Conservation (phyloP, 2,113 vertebrate genomes). For the Malurus cyaneus region DNA sequence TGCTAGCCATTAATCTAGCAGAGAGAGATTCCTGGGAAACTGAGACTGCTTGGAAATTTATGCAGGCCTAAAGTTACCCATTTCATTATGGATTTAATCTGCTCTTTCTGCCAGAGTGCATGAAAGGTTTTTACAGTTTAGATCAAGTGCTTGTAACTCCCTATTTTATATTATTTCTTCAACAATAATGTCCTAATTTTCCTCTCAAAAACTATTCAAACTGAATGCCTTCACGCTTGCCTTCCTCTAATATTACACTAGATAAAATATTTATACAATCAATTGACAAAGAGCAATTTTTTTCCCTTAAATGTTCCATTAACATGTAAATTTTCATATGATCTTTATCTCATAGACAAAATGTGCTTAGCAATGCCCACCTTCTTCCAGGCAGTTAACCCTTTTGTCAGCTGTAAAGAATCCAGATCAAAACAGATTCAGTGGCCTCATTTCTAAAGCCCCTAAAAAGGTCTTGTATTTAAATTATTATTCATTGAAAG, state of each 20-base stretch:
- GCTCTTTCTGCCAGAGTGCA: constrained; percentile 76
- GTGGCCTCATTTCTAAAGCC: constrained; percentile 18
- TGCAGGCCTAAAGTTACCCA: constrained; percentile 92
- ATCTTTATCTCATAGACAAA: constrained; percentile 73
- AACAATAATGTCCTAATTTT: constrained; percentile 76
- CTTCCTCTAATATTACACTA: constrained; percentile 73
- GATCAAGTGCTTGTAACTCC: constrained; percentile 80
- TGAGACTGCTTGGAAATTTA: constrained; percentile 85
- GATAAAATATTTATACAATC: constrained; percentile 87
- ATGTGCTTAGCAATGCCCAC: constrained; percentile 33
- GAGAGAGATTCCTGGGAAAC: constrained; percentile 85
- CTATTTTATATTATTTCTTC: constrained; percentile 80
- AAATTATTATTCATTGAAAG: constrained; percentile 43
- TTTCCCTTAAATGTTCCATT: constrained; percentile 77
- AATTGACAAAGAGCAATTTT: constrained; percentile 77
- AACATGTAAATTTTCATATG: constrained; percentile 80
- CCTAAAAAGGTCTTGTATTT: constrained; percentile 14
- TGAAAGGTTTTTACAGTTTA: constrained; percentile 79
- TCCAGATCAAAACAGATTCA: constrained; percentile 42
- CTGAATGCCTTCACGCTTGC: constrained; percentile 69
- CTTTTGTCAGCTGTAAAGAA: constrained; percentile 24
- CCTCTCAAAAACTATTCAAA: constrained; percentile 63
- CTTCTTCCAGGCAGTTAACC: constrained; percentile 69
- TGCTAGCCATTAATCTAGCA: constrained; percentile 94
- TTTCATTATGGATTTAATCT: constrained; percentile 96